Evolutionary conservation across 2,113 vertebrate genomes (phyloP).

Genomic region (Poecilia latipinna): DNA sequence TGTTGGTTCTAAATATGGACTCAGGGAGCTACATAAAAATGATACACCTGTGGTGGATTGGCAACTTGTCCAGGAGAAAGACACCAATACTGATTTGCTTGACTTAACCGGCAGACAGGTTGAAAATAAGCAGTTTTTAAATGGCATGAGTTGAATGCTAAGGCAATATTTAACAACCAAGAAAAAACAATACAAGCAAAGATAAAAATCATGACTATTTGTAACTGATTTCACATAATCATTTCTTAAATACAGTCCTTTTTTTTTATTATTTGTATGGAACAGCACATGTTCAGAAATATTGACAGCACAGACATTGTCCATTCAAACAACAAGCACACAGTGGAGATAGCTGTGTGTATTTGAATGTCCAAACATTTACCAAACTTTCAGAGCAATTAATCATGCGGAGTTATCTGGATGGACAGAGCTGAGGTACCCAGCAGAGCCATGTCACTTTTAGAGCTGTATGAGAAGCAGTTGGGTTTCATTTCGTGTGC

Average conservation of each 20-base stretch:
- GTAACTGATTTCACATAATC: no score
- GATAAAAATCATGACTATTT: not conserved
- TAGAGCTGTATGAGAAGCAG: slow-evolving; percentile 65
- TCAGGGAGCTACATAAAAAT: not conserved
- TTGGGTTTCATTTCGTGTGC: slow-evolving; percentile 75
- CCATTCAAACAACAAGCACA: slow-evolving; percentile 9
- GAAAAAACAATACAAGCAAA: not conserved
- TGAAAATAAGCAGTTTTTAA: no score
- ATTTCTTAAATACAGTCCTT: not conserved
- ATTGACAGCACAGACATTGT: not conserved
- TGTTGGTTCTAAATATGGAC: no score
- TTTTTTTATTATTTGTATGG: not conserved
- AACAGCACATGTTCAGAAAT: slow-evolving; percentile 3
- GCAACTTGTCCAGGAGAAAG: not conserved
- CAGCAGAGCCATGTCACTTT: slow-evolving; percentile 56
- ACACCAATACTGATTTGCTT: not conserved
- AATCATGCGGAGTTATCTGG: slow-evolving; percentile 42
- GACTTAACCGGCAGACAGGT: not conserved
- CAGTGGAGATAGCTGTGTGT: slow-evolving; percentile 13
- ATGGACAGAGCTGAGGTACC: slow-evolving; percentile 51
- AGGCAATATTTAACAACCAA: not conserved
- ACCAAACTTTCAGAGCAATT: slow-evolving; percentile 62
- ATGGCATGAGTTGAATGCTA: not conserved
- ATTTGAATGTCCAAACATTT: slow-evolving; percentile 28
- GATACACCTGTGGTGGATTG: not conserved